Conservation (phyloP, 2,113 vertebrate genomes). For the Ochotona curzoniae region DNA sequence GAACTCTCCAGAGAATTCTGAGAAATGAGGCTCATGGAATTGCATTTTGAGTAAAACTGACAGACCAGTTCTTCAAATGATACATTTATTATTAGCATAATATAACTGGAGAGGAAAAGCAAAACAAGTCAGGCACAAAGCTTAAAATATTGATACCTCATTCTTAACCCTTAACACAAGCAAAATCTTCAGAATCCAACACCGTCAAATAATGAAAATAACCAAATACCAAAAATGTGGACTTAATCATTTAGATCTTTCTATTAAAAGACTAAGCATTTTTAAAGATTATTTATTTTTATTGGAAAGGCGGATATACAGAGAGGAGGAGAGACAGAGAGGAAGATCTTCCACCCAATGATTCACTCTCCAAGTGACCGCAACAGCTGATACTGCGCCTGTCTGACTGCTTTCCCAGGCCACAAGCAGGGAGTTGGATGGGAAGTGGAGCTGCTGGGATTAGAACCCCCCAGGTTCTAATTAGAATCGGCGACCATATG, state of each 20-base stretch:
- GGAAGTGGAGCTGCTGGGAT: no score
- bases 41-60: background rate
- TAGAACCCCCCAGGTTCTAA: no score
- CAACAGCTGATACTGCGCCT: no score
- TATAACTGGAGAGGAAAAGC: background rate
- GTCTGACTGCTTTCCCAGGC: no score
- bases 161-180: background rate
- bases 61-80: background rate
- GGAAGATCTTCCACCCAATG: no score
- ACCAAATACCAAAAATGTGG: background rate
- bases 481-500: no score
- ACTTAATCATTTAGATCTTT: background rate
- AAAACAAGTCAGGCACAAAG: background rate
- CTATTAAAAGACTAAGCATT: background rate
- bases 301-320: no score
- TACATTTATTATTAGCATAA: background rate
- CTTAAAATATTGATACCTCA: constrained; percentile 23
- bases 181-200: background rate
- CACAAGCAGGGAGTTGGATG: no score
- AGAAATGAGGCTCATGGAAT: background rate
- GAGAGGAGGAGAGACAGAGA: no score
- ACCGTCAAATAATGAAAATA: background rate
- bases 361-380: no score
- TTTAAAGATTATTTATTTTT: no score
- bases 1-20: background rate